These are phyloP conservation scores for Pristionchus exspectatus DNA, from an alignment of 2,888 invertebrate species.

Conservation along the genomic window DNA sequence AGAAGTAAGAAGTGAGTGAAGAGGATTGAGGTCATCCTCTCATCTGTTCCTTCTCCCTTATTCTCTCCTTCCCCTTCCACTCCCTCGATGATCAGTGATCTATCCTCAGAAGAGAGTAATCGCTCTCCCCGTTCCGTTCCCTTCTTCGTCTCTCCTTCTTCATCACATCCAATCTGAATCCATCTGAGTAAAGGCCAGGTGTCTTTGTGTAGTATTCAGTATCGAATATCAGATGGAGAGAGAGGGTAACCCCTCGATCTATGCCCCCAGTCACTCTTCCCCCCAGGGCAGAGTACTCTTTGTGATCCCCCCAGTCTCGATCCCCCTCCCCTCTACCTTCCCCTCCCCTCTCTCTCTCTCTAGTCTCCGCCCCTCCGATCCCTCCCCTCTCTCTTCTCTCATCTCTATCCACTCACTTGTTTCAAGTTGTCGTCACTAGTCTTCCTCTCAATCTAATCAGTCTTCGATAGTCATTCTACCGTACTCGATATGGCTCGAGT, in stretches of 20 bases:
- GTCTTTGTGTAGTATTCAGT: slow-evolving; percentile 28
- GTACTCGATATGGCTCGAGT: slow-evolving; percentile 39
- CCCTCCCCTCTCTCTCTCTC: slow-evolving; percentile 35
- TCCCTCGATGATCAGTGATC: not conserved
- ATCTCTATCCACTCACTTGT: slow-evolving; percentile 52
- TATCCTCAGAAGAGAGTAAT: not conserved
- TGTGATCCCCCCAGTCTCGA: slow-evolving; percentile 46
- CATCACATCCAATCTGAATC: not conserved
- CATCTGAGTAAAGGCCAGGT: slow-evolving; percentile 22
- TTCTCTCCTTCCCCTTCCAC: not conserved
- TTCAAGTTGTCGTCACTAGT: slow-evolving; percentile 42
- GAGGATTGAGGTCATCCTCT: slow-evolving; percentile 23
- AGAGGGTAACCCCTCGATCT: not conserved
- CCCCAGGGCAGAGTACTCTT: slow-evolving; percentile 4
- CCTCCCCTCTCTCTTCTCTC: slow-evolving; percentile 47
- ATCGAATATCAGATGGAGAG: slow-evolving; percentile 31
- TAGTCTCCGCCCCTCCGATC: not conserved
- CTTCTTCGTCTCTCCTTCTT: not conserved
- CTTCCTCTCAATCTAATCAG: no score
- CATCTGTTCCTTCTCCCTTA: not conserved
- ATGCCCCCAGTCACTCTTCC: not conserved
- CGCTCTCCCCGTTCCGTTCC: not conserved
- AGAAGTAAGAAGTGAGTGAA: slow-evolving; percentile 21
- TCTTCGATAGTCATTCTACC: not conserved
- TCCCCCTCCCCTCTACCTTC: slow-evolving; percentile 49